Evolutionary conservation across 2,113 vertebrate genomes (phyloP).

Genomic region (Geococcyx californianus): DNA sequence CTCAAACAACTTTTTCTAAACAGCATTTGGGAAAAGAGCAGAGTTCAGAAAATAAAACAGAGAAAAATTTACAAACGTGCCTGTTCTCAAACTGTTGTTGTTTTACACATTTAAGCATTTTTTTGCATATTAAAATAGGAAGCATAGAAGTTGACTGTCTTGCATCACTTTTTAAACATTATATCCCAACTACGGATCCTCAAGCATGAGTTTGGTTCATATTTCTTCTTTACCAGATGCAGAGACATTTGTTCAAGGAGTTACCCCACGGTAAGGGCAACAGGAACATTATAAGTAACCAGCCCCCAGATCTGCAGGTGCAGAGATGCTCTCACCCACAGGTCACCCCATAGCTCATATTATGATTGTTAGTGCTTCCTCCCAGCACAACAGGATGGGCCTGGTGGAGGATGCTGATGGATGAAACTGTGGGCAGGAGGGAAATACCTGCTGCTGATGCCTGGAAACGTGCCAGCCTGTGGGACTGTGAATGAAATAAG

Average conservation of each 20-base stretch:
- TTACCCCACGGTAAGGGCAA: background rate
- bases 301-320: background rate
- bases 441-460: slow-evolving; percentile 18
- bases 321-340: background rate
- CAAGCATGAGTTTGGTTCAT: background rate
- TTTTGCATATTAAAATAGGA: background rate
- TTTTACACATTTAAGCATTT: background rate
- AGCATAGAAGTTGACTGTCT: accelerated
- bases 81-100: accelerated
- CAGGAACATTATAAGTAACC: background rate
- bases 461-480: background rate
- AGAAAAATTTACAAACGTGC: accelerated
- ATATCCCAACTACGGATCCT: too few relatives aligned
- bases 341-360: background rate
- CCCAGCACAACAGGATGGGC: background rate
- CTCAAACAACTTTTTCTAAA: background rate
- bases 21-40: background rate
- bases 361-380: background rate
- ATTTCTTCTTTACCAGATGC: background rate
- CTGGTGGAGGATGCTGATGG: background rate
- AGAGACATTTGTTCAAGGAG: accelerated
- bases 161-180: background rate
- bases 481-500: background rate
- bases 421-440: slow-evolving; percentile 1
- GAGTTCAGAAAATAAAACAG: background rate